A percentile compares a stretch with the other conserved stretches of the same genome.
Evolutionary conservation across 2,888 invertebrate species (phyloP).

Genomic region (Pteria penguin): DNA sequence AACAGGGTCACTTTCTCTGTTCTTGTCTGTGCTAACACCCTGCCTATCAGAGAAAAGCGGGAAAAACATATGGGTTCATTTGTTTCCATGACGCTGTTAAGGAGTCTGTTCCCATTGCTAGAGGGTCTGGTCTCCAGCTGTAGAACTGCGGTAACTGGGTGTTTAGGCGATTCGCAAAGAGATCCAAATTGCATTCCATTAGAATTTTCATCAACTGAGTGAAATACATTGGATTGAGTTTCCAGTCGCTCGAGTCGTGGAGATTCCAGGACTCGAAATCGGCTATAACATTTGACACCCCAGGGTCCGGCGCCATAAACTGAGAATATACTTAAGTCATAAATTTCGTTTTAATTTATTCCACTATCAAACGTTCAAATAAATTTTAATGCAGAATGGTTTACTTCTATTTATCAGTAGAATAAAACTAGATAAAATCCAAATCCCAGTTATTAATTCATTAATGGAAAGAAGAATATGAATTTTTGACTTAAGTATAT

Average conservation of each 20-base stretch:
- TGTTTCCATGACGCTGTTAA: neutral
- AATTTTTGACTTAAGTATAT: no score
- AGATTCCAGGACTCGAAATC: slow-evolving; percentile 9
- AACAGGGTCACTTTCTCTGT: slow-evolving; percentile 5
- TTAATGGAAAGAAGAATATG: no score
- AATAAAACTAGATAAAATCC: no score
- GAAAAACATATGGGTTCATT: neutral
- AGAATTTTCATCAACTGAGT: neutral
- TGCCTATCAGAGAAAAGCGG: neutral
- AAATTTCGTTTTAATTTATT: no score
- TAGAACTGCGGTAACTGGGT: neutral
- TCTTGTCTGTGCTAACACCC: slow-evolving; percentile 2
- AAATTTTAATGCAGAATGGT: no score
- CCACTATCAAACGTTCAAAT: no score
- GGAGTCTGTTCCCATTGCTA: slow-evolving; percentile 1
- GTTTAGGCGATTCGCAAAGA: slow-evolving; percentile 3
- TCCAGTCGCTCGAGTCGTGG: slow-evolving; percentile 4
- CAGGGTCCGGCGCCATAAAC: no score
- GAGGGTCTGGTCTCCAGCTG: slow-evolving; percentile 1
- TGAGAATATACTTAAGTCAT: no score
- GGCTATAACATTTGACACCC: slow-evolving; percentile 19
- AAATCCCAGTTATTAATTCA: no score
- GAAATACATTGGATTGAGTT: slow-evolving; percentile 1
- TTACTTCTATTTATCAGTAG: no score
- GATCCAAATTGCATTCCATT: neutral